A percentile compares a stretch with the other conserved stretches of the same genome.
Evolutionary conservation across 2,797 vertebrate genomes (phyloP).

Genomic region (Scyliorhinus canicula): DNA sequence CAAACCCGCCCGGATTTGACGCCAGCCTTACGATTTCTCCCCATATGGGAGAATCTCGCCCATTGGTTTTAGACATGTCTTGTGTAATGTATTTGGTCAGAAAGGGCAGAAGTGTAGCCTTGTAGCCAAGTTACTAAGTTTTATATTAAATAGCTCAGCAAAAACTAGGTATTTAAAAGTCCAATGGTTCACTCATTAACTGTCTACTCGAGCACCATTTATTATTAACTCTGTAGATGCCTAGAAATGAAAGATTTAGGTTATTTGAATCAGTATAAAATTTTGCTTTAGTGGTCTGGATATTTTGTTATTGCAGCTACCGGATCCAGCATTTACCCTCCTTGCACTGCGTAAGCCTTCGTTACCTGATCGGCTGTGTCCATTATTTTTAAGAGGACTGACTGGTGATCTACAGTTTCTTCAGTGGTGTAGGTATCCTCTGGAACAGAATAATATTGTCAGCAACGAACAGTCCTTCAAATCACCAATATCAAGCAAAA

Average conservation of each 20-base stretch:
- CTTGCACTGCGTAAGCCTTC: not conserved
- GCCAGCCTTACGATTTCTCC: no score
- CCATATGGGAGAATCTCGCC: no score
- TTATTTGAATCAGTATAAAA: conserved; percentile 3
- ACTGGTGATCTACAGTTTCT: conserved; percentile 80
- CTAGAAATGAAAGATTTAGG: not conserved
- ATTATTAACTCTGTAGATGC: not conserved
- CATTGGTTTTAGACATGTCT: not conserved
- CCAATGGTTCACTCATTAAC: not conserved
- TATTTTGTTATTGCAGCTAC: not conserved
- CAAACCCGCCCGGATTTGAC: no score
- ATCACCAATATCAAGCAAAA: not conserved
- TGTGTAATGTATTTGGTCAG: not conserved
- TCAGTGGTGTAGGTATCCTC: conserved; percentile 83
- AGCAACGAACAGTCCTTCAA: not conserved
- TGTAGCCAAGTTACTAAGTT: not conserved
- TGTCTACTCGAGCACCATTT: not conserved
- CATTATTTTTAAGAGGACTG: conserved; percentile 79
- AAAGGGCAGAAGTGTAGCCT: not conserved
- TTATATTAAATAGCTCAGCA: conserved; percentile 13
- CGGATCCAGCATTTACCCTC: no score
- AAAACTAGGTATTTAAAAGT: not conserved
- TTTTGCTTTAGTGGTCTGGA: not conserved
- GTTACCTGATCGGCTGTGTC: conserved; percentile 84
- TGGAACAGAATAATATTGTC: conserved; percentile 51